These are phyloP conservation scores for Trichonephila clavipes DNA, from an alignment of 1,140 invertebrate genomes.

Conservation along the genomic window DNA sequence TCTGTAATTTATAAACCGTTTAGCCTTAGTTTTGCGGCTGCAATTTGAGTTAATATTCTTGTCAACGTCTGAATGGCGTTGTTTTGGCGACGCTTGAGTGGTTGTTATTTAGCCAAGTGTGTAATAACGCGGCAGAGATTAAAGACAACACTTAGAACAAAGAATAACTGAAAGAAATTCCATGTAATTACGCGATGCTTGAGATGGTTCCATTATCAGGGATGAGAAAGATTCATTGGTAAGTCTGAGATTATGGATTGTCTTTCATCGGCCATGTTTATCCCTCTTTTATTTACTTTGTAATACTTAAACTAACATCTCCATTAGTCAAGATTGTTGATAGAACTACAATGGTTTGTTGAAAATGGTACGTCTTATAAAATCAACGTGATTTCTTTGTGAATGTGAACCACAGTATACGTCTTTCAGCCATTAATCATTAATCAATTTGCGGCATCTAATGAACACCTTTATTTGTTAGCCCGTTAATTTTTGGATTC, in stretches of 20 bases:
- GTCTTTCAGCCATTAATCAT: background rate
- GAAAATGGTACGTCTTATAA: background rate
- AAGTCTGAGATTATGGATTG: conserved; percentile 49
- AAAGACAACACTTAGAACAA: conserved; percentile 33
- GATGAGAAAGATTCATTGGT: conserved; percentile 8
- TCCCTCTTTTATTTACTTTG: background rate
- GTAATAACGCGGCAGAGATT: conserved; percentile 51
- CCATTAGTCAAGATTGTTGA: conserved; percentile 25
- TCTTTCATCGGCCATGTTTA: background rate
- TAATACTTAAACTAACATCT: conserved; percentile 4
- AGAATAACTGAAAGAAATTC: conserved; percentile 39
- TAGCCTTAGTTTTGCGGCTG: conserved; percentile 6
- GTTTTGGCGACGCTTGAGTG: conserved; percentile 37
- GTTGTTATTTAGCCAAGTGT: conserved; percentile 9
- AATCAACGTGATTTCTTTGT: conserved; percentile 27
- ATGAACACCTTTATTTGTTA: background rate
- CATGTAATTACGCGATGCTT: conserved; percentile 44
- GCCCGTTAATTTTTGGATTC: background rate
- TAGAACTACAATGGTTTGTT: conserved; percentile 23
- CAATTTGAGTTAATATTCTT: conserved; percentile 18
- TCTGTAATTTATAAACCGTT: conserved; percentile 27
- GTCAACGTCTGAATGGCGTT: conserved; percentile 35
- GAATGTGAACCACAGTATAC: background rate
- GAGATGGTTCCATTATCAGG: conserved; percentile 23
- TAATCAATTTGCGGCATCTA: background rate